Conservation (phyloP, 2,888 invertebrate genomes). For the Xanthorhoe spadicearia region DNA sequence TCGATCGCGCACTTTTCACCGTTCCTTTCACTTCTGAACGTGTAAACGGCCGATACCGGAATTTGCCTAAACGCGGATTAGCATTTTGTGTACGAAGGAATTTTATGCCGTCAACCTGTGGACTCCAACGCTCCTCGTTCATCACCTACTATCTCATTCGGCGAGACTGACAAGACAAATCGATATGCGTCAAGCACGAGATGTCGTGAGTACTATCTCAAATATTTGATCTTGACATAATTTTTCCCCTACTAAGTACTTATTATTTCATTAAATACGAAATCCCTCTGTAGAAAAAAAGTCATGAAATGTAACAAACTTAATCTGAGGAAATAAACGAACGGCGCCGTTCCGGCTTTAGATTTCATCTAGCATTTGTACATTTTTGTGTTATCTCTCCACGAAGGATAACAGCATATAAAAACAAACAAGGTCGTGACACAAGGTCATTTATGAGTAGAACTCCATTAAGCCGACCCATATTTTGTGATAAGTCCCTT, state of each 20-base stretch:
- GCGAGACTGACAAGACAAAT: constrained; percentile 79
- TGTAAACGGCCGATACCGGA: constrained; percentile 63
- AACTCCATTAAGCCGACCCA: constrained; percentile 29
- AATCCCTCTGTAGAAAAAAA: no score
- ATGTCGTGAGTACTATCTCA: constrained; percentile 72
- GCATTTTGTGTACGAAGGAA: constrained; percentile 65
- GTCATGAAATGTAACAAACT: background rate
- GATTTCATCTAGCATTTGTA: background rate
- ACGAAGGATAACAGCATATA: constrained; percentile 19
- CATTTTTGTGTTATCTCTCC: constrained; percentile 10
- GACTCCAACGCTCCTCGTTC: constrained; percentile 81
- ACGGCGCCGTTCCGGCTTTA: constrained; percentile 8
- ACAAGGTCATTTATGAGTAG: constrained; percentile 43
- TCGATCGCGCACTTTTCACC: constrained; percentile 59
- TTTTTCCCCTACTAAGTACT: background rate
- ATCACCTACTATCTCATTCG: constrained; percentile 80
- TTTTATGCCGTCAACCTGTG: constrained; percentile 80
- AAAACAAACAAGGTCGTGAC: constrained; percentile 40
- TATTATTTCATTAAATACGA: background rate
- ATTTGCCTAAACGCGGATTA: constrained; percentile 73
- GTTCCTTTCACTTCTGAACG: constrained; percentile 74
- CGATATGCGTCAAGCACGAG: constrained; percentile 83
- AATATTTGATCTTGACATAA: background rate
- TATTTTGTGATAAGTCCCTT: constrained; percentile 30
- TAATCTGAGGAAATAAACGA: constrained; percentile 3